These are phyloP conservation scores for Protonemura montana DNA, from an alignment of 2,888 invertebrate genomes.

Conservation along the genomic window DNA sequence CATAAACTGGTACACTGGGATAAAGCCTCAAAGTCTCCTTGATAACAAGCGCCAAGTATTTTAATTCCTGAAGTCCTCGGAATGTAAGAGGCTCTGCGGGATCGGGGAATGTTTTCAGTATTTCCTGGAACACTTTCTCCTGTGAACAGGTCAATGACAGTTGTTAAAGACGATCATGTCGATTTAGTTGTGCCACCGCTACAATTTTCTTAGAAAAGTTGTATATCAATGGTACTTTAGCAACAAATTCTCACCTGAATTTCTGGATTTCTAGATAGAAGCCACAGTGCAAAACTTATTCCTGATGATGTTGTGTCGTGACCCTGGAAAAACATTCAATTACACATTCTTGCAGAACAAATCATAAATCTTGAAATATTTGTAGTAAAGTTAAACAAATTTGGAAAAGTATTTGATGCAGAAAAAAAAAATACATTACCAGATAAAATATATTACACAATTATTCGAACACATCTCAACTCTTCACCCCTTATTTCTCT, in stretches of 20 bases:
- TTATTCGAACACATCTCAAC: no score
- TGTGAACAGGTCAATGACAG: conserved; percentile 51
- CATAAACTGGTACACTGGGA: conserved; percentile 67
- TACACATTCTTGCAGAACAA: no score
- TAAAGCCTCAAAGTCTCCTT: conserved; percentile 73
- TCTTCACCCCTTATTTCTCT: no score
- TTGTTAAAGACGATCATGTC: neutral
- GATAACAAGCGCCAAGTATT: conserved; percentile 73
- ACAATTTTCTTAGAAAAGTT: no score
- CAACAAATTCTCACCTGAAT: neutral
- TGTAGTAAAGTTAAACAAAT: no score
- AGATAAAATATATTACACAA: no score
- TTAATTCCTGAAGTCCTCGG: conserved; percentile 69
- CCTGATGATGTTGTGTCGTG: conserved; percentile 16
- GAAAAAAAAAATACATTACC: no score
- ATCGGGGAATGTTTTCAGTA: conserved; percentile 61
- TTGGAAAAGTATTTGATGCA: no score
- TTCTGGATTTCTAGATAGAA: neutral
- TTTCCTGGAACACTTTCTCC: conserved; percentile 61
- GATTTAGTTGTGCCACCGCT: no score
- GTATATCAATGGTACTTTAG: no score
- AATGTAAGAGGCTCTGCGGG: conserved; percentile 62
- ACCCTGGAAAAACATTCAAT: neutral
- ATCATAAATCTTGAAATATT: neutral
- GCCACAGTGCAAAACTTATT: conserved; percentile 19